Percentiles rank a stretch among this genome's conserved stretches.
These are phyloP conservation scores for Oasisia sp. DNA, from an alignment of 2,888 invertebrate genomes.

Conservation along the genomic window DNA sequence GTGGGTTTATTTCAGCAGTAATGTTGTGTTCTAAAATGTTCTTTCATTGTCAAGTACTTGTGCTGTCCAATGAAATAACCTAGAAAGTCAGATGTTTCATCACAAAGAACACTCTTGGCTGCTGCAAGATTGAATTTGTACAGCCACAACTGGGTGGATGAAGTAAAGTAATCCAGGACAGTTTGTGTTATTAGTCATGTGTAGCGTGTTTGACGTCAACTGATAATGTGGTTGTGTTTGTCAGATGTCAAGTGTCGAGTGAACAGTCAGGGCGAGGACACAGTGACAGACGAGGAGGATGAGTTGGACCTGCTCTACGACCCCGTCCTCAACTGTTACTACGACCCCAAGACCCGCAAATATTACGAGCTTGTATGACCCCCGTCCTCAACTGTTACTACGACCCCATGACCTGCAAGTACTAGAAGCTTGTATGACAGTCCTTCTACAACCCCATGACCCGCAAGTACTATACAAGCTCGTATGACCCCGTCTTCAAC, in stretches of 20 bases:
- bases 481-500: slow-evolving; percentile 57
- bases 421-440: slow-evolving; percentile 55
- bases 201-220: neutral
- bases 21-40: too few species aligned
- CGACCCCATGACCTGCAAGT: slow-evolving; percentile 62
- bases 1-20: too few species aligned
- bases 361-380: slow-evolving; percentile 53
- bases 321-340: slow-evolving; percentile 63
- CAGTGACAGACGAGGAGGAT: slow-evolving; percentile 52
- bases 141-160: too few species aligned
- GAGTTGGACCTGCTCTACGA: slow-evolving; percentile 63
- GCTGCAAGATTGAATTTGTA: too few species aligned
- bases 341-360: slow-evolving; percentile 61
- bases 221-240: neutral
- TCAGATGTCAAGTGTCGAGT: slow-evolving; percentile 13
- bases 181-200: neutral
- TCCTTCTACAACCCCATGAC: too few species aligned
- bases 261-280: slow-evolving; percentile 3
- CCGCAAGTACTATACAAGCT: slow-evolving; percentile 33
- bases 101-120: too few species aligned
- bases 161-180: neutral
- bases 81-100: too few species aligned
- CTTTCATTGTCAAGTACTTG: too few species aligned
- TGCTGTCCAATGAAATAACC: too few species aligned
- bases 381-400: slow-evolving; percentile 63